A percentile compares a stretch with the other conserved stretches of the same genome.
These are phyloP conservation scores for Nycticryphes semicollaris DNA, from an alignment of 2,113 vertebrate species.

Conservation along the genomic window DNA sequence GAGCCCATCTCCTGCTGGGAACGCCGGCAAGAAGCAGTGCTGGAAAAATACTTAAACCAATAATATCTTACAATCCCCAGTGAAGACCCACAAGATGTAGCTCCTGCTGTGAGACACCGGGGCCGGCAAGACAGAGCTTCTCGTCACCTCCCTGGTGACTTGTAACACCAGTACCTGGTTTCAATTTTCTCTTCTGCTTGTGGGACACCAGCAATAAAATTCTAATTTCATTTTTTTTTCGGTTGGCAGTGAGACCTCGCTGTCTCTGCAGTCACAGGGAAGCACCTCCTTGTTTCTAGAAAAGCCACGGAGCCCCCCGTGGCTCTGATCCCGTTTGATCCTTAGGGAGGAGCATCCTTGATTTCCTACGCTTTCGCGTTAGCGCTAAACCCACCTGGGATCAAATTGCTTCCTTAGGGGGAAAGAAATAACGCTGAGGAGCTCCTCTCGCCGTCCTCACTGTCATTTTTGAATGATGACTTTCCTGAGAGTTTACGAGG, in stretches of 20 bases:
- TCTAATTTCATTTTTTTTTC: neutral
- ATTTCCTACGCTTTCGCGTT: neutral
- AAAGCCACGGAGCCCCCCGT: neutral
- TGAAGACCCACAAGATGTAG: accelerated
- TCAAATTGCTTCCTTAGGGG: neutral
- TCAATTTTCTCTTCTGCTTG: neutral
- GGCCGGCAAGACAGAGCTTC: accelerated
- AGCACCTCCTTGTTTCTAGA: neutral
- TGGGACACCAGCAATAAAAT: accelerated
- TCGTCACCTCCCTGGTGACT: neutral
- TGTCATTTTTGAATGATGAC: neutral
- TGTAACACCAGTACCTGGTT: neutral
- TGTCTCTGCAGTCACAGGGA: accelerated
- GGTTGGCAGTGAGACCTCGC: neutral
- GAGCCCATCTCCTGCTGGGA: neutral
- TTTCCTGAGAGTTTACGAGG: neutral
- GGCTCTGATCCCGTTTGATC: neutral
- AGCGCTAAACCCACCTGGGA: neutral
- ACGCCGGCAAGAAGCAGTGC: neutral
- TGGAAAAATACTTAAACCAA: neutral
- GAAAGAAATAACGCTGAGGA: neutral
- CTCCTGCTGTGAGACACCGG: neutral
- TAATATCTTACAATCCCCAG: neutral
- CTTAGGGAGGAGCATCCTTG: neutral
- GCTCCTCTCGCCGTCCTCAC: neutral